These are phyloP conservation scores for Thymelicus acteon DNA, from an alignment of 2,888 invertebrate species.

Conservation along the genomic window DNA sequence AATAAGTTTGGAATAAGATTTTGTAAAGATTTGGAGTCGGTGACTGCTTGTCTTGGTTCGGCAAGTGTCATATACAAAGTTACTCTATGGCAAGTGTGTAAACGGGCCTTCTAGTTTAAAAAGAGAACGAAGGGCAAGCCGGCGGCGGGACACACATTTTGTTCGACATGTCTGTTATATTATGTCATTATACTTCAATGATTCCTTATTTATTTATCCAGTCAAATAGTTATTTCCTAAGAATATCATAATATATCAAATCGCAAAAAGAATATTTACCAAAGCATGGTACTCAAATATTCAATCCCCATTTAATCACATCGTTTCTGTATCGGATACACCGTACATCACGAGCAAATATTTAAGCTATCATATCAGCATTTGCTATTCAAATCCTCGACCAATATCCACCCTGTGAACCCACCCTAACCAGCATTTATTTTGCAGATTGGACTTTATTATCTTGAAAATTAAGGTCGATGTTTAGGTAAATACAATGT, in stretches of 20 bases:
- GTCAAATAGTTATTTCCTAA: too few relatives aligned
- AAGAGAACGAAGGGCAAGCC: too few relatives aligned
- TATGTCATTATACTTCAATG: too few relatives aligned
- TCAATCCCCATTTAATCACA: slow-evolving; percentile 26
- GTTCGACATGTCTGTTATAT: too few relatives aligned
- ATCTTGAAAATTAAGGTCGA: neutral
- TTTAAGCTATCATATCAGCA: slow-evolving; percentile 64
- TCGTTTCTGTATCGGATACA: slow-evolving; percentile 20
- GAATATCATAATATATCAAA: neutral
- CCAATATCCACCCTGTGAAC: slow-evolving; percentile 50
- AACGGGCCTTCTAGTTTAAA: too few relatives aligned
- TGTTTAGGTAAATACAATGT: neutral
- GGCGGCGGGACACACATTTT: too few relatives aligned
- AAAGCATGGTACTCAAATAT: slow-evolving; percentile 2
- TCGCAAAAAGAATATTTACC: neutral
- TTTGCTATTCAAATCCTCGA: slow-evolving; percentile 63
- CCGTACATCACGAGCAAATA: slow-evolving; percentile 51
- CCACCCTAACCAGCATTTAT: neutral
- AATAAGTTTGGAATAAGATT: too few relatives aligned
- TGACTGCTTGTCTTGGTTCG: too few relatives aligned
- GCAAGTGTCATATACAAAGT: too few relatives aligned
- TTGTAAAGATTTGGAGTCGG: too few relatives aligned
- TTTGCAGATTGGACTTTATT: neutral
- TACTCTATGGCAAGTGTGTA: too few relatives aligned
- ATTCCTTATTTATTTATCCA: too few relatives aligned